These are phyloP conservation scores for Paedocypris sp. DNA, from an alignment of 2,113 vertebrate genomes.

Conservation along the genomic window DNA sequence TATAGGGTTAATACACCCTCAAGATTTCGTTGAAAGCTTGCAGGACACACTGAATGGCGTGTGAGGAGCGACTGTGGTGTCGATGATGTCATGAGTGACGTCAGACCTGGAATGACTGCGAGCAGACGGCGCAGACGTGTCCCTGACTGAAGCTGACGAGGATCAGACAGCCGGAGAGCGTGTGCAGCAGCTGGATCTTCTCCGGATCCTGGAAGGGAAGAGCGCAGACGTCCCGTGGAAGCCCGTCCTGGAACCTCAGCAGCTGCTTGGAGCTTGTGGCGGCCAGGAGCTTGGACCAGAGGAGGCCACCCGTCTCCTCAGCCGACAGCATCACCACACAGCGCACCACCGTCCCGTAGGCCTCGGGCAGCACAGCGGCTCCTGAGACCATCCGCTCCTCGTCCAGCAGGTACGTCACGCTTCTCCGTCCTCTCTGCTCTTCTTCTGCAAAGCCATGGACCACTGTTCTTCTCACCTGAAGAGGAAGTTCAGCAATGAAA, in stretches of 20 bases:
- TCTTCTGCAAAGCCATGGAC: slow-evolving; percentile 61
- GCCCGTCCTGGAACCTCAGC: slow-evolving; percentile 71
- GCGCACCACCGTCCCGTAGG: slow-evolving; percentile 65
- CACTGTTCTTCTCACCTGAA: slow-evolving; percentile 49
- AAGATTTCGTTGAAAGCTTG: too few species aligned
- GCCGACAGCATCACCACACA: slow-evolving; percentile 56
- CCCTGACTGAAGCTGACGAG: slow-evolving; percentile 63
- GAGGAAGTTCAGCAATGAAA: slow-evolving; percentile 65
- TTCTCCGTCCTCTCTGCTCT: slow-evolving; percentile 31
- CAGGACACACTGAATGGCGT: too few species aligned
- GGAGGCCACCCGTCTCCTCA: slow-evolving; percentile 37
- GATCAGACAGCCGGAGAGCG: slow-evolving; percentile 58
- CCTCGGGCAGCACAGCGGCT: slow-evolving; percentile 63
- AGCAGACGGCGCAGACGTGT: slow-evolving; percentile 68
- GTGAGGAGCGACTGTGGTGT: too few species aligned
- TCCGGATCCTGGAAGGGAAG: slow-evolving; percentile 71
- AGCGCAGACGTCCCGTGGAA: slow-evolving; percentile 63
- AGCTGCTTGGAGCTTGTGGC: slow-evolving; percentile 72
- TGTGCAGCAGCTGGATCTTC: slow-evolving; percentile 58
- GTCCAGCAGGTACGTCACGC: slow-evolving; percentile 58
- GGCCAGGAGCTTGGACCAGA: slow-evolving; percentile 58
- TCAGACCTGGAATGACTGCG: slow-evolving; percentile 75
- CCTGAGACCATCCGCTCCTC: slow-evolving; percentile 52
- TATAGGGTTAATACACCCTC: too few species aligned
- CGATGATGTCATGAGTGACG: too few species aligned